These are phyloP conservation scores for Cephus sareptanus DNA, from an alignment of 2,888 invertebrate species.

Conservation along the genomic window DNA sequence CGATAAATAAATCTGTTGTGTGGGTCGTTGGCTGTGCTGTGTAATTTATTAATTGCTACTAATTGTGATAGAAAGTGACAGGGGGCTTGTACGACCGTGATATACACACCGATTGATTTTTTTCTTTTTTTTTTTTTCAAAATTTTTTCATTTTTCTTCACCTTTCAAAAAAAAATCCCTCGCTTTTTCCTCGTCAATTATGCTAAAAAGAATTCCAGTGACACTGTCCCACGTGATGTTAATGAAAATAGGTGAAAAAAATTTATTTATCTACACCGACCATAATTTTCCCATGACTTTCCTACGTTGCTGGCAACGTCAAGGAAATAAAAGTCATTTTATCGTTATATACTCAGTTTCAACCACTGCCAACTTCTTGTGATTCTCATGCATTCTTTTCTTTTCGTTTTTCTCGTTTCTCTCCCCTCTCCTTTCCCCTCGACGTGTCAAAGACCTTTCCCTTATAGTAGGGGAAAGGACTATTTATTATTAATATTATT, in stretches of 20 bases:
- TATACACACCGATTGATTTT: neutral
- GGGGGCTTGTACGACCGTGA: neutral
- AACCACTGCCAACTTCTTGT: neutral
- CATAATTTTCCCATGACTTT: neutral
- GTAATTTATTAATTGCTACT: slow-evolving; percentile 25
- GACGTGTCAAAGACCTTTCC: neutral
- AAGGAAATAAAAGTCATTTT: neutral
- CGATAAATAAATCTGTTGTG: slow-evolving; percentile 14
- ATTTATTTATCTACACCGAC: neutral
- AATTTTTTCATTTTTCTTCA: neutral
- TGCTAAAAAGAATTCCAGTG: neutral
- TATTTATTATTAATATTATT: neutral
- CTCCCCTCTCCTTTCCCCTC: neutral
- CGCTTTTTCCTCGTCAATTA: neutral
- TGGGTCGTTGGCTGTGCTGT: slow-evolving; percentile 27
- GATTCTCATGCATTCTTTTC: neutral
- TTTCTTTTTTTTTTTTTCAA: neutral
- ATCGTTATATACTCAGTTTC: neutral
- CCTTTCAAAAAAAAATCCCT: neutral
- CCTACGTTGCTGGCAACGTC: neutral
- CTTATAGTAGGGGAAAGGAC: neutral
- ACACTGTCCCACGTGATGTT: neutral
- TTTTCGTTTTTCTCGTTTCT: neutral
- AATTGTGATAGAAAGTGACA: neutral
- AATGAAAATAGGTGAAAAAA: neutral